These are phyloP conservation scores for Oplegnathus fasciatus DNA, from an alignment of 2,113 vertebrate genomes.

Conservation along the genomic window DNA sequence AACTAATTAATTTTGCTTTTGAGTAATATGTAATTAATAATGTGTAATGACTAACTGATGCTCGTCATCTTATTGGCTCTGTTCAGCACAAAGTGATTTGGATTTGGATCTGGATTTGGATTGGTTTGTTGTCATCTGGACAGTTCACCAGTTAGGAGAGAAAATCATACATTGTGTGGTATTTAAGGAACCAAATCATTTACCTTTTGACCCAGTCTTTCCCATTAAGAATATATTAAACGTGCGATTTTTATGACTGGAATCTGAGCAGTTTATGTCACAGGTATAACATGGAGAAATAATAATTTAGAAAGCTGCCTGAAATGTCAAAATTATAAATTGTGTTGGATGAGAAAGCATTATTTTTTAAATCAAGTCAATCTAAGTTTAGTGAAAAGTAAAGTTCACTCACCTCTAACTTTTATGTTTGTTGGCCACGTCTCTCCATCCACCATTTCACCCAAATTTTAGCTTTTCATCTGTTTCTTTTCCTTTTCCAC, in stretches of 20 bases:
- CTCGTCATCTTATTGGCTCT: background rate
- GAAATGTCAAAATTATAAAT: background rate
- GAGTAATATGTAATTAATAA: no score
- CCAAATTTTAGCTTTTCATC: background rate
- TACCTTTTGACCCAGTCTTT: background rate
- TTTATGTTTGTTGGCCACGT: background rate
- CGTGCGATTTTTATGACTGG: background rate
- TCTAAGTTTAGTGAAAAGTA: background rate
- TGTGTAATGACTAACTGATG: no score
- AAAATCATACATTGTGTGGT: background rate
- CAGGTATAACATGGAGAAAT: background rate
- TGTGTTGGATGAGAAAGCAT: background rate
- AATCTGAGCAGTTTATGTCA: background rate
- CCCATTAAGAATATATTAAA: background rate
- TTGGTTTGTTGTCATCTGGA: no score
- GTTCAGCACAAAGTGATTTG: background rate
- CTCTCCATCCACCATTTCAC: constrained; percentile 24
- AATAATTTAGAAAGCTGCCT: background rate
- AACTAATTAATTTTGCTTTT: no score
- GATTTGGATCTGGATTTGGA: background rate
- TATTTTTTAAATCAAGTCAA: background rate
- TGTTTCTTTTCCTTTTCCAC: background rate
- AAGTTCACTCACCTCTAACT: constrained; percentile 4
- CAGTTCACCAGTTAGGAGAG: background rate
- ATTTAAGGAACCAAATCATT: background rate